Evolutionary conservation across 2,797 vertebrate genomes (phyloP).

Genomic region (Emydoidea blandingii): DNA sequence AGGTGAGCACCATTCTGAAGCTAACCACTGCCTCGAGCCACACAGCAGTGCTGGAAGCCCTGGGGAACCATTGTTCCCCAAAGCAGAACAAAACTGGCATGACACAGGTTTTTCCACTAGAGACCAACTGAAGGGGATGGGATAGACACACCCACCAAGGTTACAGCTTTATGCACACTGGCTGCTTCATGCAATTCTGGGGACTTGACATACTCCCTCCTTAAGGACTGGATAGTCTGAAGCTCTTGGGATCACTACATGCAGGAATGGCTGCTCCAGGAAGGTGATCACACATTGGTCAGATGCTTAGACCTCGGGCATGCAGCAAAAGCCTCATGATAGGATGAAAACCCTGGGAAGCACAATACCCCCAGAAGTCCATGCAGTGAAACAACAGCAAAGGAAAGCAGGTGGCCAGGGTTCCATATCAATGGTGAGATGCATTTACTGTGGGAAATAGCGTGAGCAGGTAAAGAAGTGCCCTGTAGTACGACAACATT

Average conservation of each 20-base stretch:
- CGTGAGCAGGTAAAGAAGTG: neutral
- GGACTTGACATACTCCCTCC: neutral
- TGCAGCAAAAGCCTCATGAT: neutral
- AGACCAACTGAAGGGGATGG: too few relatives aligned
- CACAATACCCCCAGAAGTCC: neutral
- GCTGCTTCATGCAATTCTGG: neutral
- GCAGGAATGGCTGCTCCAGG: neutral
- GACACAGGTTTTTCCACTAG: too few relatives aligned
- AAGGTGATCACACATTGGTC: neutral
- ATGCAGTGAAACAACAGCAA: neutral
- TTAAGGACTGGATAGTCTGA: neutral
- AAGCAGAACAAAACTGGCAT: too few relatives aligned
- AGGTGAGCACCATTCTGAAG: too few relatives aligned
- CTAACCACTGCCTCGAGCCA: too few relatives aligned
- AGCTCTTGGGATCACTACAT: neutral
- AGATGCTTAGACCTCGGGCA: neutral
- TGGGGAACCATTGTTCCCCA: too few relatives aligned
- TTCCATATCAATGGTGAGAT: neutral
- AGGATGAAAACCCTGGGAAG: neutral
- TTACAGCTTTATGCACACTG: neutral
- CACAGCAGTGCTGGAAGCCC: too few relatives aligned
- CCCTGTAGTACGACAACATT: neutral
- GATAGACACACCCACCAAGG: neutral
- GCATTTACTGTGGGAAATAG: neutral
- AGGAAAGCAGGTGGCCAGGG: neutral